Evolutionary conservation across 2,113 vertebrate species (phyloP).

Genomic region (Carlito syrichta): DNA sequence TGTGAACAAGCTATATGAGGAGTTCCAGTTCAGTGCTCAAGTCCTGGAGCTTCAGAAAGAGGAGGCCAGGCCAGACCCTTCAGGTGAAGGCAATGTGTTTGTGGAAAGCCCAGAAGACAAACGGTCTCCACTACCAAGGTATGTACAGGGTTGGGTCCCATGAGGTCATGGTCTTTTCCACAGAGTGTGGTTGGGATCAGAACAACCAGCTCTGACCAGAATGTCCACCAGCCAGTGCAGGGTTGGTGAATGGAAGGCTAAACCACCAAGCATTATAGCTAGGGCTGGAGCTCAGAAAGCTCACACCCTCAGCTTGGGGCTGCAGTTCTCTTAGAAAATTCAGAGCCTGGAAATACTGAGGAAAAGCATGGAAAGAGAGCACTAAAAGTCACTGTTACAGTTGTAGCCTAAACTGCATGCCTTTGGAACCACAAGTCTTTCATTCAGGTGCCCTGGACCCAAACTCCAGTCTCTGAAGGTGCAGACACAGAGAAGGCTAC

Average conservation of each 20-base stretch:
- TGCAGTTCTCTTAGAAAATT: background rate
- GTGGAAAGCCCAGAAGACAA: background rate
- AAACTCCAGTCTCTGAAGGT: background rate
- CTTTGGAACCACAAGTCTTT: background rate
- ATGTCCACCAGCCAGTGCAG: background rate
- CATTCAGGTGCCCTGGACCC: background rate
- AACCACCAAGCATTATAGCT: background rate
- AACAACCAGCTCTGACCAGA: background rate
- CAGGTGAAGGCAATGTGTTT: background rate
- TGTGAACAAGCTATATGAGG: conserved; percentile 56
- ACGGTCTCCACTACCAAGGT: background rate
- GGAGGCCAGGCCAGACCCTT: background rate
- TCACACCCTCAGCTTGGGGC: background rate
- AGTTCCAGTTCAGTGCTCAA: conserved; percentile 54
- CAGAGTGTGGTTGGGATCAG: background rate
- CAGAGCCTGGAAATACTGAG: background rate
- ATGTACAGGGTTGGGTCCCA: background rate
- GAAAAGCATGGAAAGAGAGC: background rate
- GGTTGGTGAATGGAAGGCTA: background rate
- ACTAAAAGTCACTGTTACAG: background rate
- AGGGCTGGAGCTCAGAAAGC: background rate
- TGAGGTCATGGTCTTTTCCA: background rate
- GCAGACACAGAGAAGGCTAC: background rate
- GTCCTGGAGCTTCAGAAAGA: conserved; percentile 24
- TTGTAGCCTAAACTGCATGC: background rate